phyloP scores from a whole-genome alignment of 1,140 invertebrate species.

The Lethrus apterus region DNA sequence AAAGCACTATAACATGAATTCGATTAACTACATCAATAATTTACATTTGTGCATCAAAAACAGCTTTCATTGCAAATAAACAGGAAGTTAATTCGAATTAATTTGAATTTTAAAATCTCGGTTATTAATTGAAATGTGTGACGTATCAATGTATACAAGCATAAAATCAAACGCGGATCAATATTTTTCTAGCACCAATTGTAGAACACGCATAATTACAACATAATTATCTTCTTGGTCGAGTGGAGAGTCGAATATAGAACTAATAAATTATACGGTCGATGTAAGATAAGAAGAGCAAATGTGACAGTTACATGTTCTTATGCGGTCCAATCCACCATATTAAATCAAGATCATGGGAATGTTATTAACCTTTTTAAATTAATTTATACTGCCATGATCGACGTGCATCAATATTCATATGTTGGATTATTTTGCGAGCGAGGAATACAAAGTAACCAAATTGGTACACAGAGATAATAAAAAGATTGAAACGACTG shows the following conservation, averaged over 20 bases:
- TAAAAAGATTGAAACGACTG: too few relatives aligned
- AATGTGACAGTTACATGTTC: constrained; percentile 16
- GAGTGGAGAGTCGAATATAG: constrained; percentile 6
- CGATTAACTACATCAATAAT: too few relatives aligned
- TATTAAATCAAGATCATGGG: constrained; percentile 14
- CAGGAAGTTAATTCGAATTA: too few relatives aligned
- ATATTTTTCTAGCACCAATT: not conserved
- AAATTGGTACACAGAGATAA: too few relatives aligned
- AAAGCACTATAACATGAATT: too few relatives aligned
- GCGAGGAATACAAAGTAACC: too few relatives aligned
- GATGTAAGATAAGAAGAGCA: constrained; percentile 13
- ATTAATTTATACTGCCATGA: constrained; percentile 16
- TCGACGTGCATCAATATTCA: too few relatives aligned
- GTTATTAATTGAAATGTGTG: not conserved
- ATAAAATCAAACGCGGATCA: not conserved
- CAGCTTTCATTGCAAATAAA: too few relatives aligned
- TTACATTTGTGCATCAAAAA: too few relatives aligned
- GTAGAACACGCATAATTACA: not conserved
- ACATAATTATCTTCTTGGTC: too few relatives aligned
- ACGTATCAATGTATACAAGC: not conserved
- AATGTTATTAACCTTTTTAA: constrained; percentile 15
- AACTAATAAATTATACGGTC: constrained; percentile 10
- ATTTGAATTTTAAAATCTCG: too few relatives aligned
- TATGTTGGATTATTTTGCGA: too few relatives aligned
- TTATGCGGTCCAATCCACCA: constrained; percentile 7